phyloP scores from a whole-genome alignment of 2,888 invertebrate species.

The Pyrochroa serraticornis region DNA sequence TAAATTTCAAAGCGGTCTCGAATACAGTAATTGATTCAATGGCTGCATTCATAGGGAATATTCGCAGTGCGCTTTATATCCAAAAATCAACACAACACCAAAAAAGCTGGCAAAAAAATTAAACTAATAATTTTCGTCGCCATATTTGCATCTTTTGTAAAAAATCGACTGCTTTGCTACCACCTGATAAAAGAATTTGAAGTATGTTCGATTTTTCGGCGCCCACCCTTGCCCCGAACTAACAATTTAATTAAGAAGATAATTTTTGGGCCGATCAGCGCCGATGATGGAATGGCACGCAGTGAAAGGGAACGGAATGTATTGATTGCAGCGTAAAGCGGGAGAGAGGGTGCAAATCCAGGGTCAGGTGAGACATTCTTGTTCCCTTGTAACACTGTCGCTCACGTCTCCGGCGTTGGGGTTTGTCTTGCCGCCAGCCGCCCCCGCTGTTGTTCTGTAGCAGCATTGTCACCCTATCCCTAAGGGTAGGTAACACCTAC shows the following conservation, averaged over 20 bases:
- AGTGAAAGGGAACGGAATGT: conserved; percentile 38
- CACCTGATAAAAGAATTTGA: neutral
- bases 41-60: too few species aligned
- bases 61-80: too few species aligned
- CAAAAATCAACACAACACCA: too few species aligned
- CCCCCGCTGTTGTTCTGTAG: conserved; percentile 27
- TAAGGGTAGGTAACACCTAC: conserved; percentile 34
- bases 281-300: conserved; percentile 24
- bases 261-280: conserved; percentile 20
- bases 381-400: conserved; percentile 39
- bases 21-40: too few species aligned
- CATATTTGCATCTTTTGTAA: too few species aligned
- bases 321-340: conserved; percentile 39
- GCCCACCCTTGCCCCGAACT: neutral
- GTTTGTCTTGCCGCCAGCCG: conserved; percentile 22
- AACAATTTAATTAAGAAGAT: conserved; percentile 26
- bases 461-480: conserved; percentile 39
- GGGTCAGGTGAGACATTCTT: conserved; percentile 40
- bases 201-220: neutral
- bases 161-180: too few species aligned
- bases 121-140: too few species aligned
- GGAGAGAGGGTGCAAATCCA: conserved; percentile 33
- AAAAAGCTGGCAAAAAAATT: too few species aligned
- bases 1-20: too few species aligned
- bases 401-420: conserved; percentile 29